A percentile compares a stretch with the other conserved stretches of the same genome.
Conservation (phyloP, 2,113 vertebrate genomes). For the Lucifuga dentata region DNA sequence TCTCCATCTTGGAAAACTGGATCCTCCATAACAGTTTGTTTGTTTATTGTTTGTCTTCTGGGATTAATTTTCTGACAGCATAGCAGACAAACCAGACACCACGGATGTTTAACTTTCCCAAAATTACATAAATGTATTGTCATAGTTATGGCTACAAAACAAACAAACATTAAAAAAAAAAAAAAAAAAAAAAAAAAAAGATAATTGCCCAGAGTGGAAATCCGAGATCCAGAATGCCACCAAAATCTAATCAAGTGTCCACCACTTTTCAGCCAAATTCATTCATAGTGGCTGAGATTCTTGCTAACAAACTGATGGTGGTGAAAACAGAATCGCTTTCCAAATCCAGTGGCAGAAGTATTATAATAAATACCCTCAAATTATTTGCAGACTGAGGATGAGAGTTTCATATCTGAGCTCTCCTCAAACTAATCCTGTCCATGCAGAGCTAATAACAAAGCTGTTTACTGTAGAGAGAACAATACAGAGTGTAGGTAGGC, state of each 20-base stretch:
- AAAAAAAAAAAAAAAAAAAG: not conserved
- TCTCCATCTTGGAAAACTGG: conserved; percentile 10
- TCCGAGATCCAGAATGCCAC: conserved; percentile 8
- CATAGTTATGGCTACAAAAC: not conserved
- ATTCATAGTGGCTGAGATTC: not conserved
- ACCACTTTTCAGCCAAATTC: not conserved
- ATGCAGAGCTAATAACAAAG: too few species aligned
- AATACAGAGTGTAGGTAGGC: too few species aligned
- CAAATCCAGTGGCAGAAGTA: too few species aligned
- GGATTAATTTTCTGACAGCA: conserved; percentile 7
- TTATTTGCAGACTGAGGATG: too few species aligned
- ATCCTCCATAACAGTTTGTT: conserved; percentile 27
- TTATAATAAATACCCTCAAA: too few species aligned
- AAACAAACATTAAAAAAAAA: too few species aligned
- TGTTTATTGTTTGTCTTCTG: conserved; percentile 24
- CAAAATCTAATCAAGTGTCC: conserved; percentile 26
- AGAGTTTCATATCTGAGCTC: too few species aligned
- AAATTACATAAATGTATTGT: conserved; percentile 10
- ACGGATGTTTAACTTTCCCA: conserved; percentile 18
- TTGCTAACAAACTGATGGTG: not conserved
- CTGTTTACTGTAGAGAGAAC: too few species aligned
- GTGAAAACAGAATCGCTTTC: too few species aligned
- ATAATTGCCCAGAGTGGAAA: not conserved
- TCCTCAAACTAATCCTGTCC: too few species aligned
- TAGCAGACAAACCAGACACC: conserved; percentile 5